Base-by-base conservation (phyloP, 2,888 invertebrate genomes). In the Mamestra brassicae region DNA sequence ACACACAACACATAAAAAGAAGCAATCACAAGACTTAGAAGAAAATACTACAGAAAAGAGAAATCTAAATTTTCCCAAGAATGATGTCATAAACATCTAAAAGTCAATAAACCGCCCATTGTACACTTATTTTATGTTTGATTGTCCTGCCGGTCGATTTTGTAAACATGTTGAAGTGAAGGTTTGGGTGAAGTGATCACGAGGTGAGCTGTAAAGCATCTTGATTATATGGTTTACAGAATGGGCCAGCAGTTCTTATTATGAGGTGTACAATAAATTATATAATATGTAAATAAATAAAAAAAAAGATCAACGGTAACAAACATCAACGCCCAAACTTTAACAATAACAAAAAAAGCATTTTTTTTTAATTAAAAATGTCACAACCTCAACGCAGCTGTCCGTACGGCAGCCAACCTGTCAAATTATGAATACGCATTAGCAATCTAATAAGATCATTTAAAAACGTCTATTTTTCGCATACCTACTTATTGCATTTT, bases 321-420 rank as follows among this genome's bases (percentile, higher is more conserved):
- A 60, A 60, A 5, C 38, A 11, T 6, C 6, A 26, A 45, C 6
- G 26, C 42, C 26, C 6, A 45, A 62, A 61, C 13, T 13, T 3
- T 1, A 26, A 45, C 6, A 62, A 26, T 1, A 42, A 7, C 52
- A 61, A n/a, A 26, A 26, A n/a, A 62, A 34, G 15, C 0, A n/a
- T 42, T 15, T 42, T 26, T 26, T 50, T 34, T 38, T 1, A 7
- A 52, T n/a, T n/a, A 58, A 52, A 58, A 52, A 11, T 1, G 3
- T 26, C 45, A 36, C 13, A 69, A 79, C 77, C 77, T 76, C 62
- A 7, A 17, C n/a, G 58, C 79, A 79, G 2, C 0, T 0, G 0
- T 76, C 70, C 17, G 42, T 6, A 1, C 65, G 77, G 78, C 82
- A 79, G 13, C 62, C 77, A 1, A 79, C 58, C 82, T 79, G 79